Evolutionary conservation across 2,888 invertebrate species (phyloP).

Genomic region (Mythimna albipuncta): DNA sequence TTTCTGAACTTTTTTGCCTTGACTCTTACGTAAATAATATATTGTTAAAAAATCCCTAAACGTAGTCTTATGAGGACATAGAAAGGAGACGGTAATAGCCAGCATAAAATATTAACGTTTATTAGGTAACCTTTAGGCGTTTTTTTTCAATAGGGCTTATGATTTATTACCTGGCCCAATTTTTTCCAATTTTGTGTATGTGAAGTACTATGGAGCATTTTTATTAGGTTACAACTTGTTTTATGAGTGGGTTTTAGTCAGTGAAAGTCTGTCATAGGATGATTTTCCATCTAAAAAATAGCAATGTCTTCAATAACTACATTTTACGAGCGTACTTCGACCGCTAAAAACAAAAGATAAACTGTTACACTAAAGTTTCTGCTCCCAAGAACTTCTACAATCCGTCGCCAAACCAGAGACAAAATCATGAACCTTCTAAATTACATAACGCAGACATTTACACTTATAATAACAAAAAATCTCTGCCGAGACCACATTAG

Average conservation of each 20-base stretch:
- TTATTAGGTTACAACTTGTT: no score
- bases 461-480: constrained; percentile 52
- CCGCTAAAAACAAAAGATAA: neutral
- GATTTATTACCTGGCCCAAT: no score
- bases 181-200: no score
- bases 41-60: neutral
- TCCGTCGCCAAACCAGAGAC: neutral
- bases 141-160: no score
- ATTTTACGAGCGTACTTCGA: neutral
- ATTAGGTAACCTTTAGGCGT: no score
- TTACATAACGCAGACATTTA: constrained; percentile 54
- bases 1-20: neutral
- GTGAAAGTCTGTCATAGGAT: no score
- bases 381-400: constrained; percentile 2
- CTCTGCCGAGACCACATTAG: constrained; percentile 39
- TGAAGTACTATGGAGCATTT: no score
- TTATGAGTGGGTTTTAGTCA: no score
- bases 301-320: neutral
- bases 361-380: neutral
- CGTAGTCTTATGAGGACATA: neutral
- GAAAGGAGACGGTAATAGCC: neutral
- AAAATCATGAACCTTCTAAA: constrained; percentile 34
- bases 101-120: neutral
- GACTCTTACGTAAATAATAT: constrained; percentile 1
- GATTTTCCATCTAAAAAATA: no score